A percentile compares a stretch with the other conserved stretches of the same genome.
phyloP scores from a whole-genome alignment of 2,888 invertebrate species.

The Tuberolachnus salignus region DNA sequence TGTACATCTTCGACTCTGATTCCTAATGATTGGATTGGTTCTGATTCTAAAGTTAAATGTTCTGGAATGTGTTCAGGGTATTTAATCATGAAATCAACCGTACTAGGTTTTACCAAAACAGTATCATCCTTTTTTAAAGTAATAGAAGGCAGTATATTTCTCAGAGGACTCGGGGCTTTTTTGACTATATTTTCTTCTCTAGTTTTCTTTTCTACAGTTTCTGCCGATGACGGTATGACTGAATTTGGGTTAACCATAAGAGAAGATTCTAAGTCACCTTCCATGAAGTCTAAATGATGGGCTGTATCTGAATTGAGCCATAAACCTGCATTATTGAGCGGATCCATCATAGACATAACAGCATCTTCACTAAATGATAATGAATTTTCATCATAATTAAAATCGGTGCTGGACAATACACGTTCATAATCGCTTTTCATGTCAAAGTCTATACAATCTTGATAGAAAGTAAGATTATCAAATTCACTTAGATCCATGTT shows the following conservation, averaged over 20 bases:
- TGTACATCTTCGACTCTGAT: conserved; percentile 27
- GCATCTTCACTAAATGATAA: conserved; percentile 48
- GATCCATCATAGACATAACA: conserved; percentile 51
- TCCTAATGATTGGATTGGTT: background rate
- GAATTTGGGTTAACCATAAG: conserved; percentile 89
- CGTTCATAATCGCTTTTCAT: conserved; percentile 54
- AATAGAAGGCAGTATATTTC: background rate
- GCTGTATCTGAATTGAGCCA: conserved; percentile 58
- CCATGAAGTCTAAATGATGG: conserved; percentile 59
- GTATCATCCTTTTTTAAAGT: conserved; percentile 3
- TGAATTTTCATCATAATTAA: conserved; percentile 49
- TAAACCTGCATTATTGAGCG: conserved; percentile 40
- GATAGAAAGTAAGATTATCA: conserved; percentile 52
- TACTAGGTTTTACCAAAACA: background rate
- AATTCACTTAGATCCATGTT: conserved; percentile 44
- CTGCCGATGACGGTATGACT: conserved; percentile 75
- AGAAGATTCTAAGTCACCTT: conserved; percentile 62
- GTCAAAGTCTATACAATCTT: conserved; percentile 55
- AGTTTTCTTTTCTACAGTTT: conserved; percentile 63
- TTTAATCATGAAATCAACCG: background rate
- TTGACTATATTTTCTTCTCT: conserved; percentile 65
- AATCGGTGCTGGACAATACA: conserved; percentile 35
- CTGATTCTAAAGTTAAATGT: conserved; percentile 8
- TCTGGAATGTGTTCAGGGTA: conserved; percentile 13
- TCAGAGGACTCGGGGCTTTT: background rate